Conservation (phyloP, 2,113 vertebrate genomes). For the Odocoileus virginianus region DNA sequence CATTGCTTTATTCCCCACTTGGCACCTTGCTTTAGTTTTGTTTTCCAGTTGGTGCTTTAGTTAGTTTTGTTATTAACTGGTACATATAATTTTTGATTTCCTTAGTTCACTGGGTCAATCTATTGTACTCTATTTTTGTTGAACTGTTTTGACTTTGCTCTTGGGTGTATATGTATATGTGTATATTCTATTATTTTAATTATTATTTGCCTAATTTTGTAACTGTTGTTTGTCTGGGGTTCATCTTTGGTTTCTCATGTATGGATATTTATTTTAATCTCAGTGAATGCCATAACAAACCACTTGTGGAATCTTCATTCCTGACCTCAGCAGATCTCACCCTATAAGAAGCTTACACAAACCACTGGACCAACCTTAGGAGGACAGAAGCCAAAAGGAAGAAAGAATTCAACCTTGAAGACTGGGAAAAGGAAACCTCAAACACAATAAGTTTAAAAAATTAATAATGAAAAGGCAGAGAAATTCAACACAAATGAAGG, state of each 20-base stretch:
- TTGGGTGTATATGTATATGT: not conserved
- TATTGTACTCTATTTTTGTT: not conserved
- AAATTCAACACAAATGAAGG: not conserved
- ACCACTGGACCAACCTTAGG: not conserved
- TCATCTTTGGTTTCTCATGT: not conserved
- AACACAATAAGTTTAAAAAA: not conserved
- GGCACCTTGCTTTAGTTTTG: not conserved
- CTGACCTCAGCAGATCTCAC: not conserved
- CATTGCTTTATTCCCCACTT: not conserved
- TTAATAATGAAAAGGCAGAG: not conserved
- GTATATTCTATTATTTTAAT: not conserved
- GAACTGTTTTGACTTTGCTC: not conserved
- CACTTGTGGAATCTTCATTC: not conserved
- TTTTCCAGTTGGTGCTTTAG: not conserved
- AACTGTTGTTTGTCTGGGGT: not conserved
- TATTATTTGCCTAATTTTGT: not conserved
- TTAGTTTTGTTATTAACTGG: not conserved
- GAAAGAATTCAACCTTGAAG: not conserved
- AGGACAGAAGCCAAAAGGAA: not conserved
- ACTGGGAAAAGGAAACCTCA: not conserved
- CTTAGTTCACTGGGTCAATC: not conserved
- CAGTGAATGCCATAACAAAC: not conserved
- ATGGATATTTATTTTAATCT: not conserved
- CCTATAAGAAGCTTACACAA: not conserved
- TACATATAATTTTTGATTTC: not conserved